A percentile compares a stretch with the other conserved stretches of the same genome.
phyloP scores from a whole-genome alignment of 1,140 invertebrate species.

The Aphelenchoides fujianensis region DNA sequence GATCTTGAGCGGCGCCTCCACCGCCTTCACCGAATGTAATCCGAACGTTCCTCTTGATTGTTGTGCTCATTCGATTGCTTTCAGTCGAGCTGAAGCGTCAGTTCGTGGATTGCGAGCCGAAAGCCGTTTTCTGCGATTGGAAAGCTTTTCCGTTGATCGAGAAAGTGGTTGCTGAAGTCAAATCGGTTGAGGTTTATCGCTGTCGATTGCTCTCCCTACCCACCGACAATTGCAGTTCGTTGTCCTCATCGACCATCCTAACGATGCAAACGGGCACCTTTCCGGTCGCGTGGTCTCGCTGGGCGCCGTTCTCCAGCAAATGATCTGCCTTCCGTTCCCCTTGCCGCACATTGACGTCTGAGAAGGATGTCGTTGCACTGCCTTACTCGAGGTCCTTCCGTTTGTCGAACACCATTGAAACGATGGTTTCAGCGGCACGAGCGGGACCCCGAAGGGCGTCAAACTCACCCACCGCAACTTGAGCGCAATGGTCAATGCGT shows the following conservation, averaged over 20 bases:
- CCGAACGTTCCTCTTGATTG: neutral
- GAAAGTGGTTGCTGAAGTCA: neutral
- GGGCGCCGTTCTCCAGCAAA: neutral
- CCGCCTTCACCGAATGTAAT: conserved; percentile 6
- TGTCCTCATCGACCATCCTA: neutral
- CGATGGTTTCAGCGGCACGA: conserved; percentile 22
- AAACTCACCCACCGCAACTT: conserved; percentile 18
- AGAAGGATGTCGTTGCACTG: conserved; percentile 9
- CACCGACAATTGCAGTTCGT: conserved; percentile 6
- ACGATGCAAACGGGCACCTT: neutral
- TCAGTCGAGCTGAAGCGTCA: conserved; percentile 8
- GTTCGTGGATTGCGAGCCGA: neutral
- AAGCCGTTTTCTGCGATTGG: conserved; percentile 9
- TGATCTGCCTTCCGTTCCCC: neutral
- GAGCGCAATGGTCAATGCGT: neutral
- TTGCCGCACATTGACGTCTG: conserved; percentile 9
- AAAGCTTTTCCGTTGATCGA: neutral
- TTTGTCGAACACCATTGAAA: no score
- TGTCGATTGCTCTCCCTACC: neutral
- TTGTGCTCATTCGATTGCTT: neutral
- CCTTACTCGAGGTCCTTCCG: neutral
- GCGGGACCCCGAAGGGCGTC: conserved; percentile 7
- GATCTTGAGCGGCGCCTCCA: neutral
- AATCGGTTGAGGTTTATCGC: neutral
- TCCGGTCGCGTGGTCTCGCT: neutral